Evolutionary conservation across 2,888 invertebrate genomes (phyloP).

Genomic region (Megalurothrips usitatus): DNA sequence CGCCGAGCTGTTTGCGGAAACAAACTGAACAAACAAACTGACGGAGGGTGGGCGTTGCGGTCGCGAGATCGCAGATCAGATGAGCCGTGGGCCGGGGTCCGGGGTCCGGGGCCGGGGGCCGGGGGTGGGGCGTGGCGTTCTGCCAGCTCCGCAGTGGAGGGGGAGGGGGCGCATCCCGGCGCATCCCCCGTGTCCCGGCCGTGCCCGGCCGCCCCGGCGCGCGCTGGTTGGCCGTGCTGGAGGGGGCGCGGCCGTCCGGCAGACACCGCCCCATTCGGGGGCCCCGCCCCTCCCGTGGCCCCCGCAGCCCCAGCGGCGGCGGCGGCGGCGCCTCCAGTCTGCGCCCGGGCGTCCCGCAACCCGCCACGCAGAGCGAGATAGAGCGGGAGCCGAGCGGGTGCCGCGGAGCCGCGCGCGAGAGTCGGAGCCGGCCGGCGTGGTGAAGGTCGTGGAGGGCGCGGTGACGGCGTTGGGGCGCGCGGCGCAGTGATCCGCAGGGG

Average conservation of each 20-base stretch:
- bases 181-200: no score
- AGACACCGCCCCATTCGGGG: slow-evolving; percentile 5
- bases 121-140: background rate
- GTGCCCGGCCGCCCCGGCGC: no score
- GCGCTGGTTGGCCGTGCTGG: slow-evolving; percentile 3
- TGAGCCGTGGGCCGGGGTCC: no score
- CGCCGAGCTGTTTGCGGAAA: no score
- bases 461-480: no score
- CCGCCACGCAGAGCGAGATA: background rate
- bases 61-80: no score
- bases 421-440: background rate
- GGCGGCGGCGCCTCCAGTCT: background rate
- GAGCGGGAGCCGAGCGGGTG: background rate
- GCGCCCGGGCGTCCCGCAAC: slow-evolving; percentile 12
- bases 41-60: no score
- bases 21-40: no score
- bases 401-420: background rate
- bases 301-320: background rate
- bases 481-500: no score
- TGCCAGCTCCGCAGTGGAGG: background rate
- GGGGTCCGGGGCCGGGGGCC: background rate
- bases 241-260: background rate
- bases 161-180: background rate
- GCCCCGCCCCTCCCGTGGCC: background rate
- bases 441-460: background rate